Evolutionary conservation across 1,140 invertebrate species (phyloP).

Genomic region (Drosophila lini): DNA sequence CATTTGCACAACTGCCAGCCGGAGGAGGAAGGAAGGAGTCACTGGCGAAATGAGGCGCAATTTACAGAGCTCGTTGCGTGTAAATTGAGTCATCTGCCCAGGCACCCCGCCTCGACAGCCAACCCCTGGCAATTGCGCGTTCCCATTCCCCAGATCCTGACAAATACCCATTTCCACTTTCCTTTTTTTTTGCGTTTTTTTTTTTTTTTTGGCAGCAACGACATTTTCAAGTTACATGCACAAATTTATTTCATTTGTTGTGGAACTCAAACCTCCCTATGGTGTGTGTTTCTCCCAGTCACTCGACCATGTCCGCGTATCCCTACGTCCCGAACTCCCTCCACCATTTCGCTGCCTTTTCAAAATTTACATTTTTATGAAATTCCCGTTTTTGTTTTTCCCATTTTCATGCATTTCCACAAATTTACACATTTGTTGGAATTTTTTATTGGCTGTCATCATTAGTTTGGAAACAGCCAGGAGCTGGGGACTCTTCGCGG

Average conservation of each 20-base stretch:
- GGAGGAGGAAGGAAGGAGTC: constrained; percentile 80
- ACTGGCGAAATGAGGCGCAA: constrained; percentile 75
- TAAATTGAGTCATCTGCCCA: constrained; percentile 80
- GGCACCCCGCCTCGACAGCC: constrained; percentile 45
- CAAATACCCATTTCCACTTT: constrained; percentile 40
- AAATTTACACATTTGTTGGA: constrained; percentile 79
- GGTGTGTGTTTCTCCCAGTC: constrained; percentile 29
- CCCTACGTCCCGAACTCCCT: constrained; percentile 20
- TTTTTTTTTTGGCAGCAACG: constrained; percentile 58
- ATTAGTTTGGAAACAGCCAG: constrained; percentile 69
- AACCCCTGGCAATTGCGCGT: constrained; percentile 18
- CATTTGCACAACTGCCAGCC: constrained; percentile 75
- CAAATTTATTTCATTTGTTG: constrained; percentile 74
- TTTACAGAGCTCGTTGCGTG: constrained; percentile 80
- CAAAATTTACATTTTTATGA: constrained; percentile 68
- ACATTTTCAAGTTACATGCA: constrained; percentile 71
- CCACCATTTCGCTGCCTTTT: constrained; percentile 10
- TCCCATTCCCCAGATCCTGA: constrained; percentile 11
- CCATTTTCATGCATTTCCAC: constrained; percentile 55
- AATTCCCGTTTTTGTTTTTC: constrained; percentile 48
- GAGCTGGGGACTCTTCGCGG: constrained; percentile 11
- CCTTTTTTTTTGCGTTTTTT: constrained; percentile 15
- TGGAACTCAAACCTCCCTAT: constrained; percentile 22
- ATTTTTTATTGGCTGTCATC: constrained; percentile 81
- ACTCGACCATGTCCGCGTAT: constrained; percentile 55